Evolutionary conservation across 64 coral and sea anemone genomes (phyloP), one percentile per base, ranked within the genome.

Genomic region (Dendrophyllia cribrosa): DNA sequence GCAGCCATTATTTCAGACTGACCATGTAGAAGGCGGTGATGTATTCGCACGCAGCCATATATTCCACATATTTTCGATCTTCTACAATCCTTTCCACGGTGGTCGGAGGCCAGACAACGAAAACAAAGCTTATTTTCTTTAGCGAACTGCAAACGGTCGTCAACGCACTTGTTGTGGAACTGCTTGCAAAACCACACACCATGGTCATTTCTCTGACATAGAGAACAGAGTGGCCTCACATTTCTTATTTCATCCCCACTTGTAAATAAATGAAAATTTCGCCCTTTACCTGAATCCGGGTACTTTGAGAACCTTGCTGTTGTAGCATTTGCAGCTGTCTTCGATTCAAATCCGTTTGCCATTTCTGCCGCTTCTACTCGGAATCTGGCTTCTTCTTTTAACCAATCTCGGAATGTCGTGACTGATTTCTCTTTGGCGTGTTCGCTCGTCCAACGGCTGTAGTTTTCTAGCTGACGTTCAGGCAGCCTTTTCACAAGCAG

Each of bases 101-200:
- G 92, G 5, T 77, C 86, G 60, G 13, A 10, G 20, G 74, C 49
- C 8, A 94, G 51, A 51, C 92, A 89, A 10, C 76, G 65, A 43
- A 59, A 92, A 16, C 81, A 92, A 6, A 92, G 22, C 24, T 86
- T 43, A 5, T 63, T 47, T 58, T 93, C 85, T 59, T 93, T 93
- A 0, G 84, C 91, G n/a, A 69, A 34, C 21, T 24, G 62, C 91
- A 84, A 93, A 13, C 61, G 73, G 53, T 83, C 80, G 14, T 74
- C 16, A 5, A 77, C 25, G 4, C 12, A 13, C 22, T 61, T 61
- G 10, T 64, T 14, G 20, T 88, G 58, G 20, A 92, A 85, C 10
- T 20, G 49, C 3, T 44, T 23, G 7, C 90, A 92, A 46, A 43
- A 74, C 79, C 90, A 85, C 25, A 91, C 43, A 0, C 70, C 70